These are phyloP conservation scores for Lophotriccus pileatus DNA, from an alignment of 2,797 vertebrate genomes.

Conservation along the genomic window DNA sequence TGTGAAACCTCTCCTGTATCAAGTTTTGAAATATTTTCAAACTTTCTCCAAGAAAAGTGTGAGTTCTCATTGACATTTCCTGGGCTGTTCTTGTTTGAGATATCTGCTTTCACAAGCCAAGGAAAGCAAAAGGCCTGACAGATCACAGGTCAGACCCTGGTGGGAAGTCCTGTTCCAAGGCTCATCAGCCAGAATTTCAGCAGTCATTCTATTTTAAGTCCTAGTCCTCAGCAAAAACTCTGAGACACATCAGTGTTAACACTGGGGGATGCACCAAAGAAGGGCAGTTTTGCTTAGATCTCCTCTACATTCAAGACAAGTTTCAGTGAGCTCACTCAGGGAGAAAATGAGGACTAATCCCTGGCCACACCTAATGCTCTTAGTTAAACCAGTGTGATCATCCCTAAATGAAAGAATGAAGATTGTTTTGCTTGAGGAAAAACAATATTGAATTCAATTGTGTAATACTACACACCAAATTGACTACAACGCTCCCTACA, in stretches of 20 bases:
- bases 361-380: background rate
- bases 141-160: background rate
- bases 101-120: background rate
- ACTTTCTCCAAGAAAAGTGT: background rate
- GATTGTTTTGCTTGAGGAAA: slow-evolving; percentile 8
- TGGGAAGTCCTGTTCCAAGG: background rate
- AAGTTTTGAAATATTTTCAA: background rate
- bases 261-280: background rate
- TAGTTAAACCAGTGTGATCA: background rate
- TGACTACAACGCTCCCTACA: background rate
- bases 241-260: rapidly evolving
- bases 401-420: background rate
- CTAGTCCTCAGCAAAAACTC: background rate
- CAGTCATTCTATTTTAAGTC: background rate
- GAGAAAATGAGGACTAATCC: background rate
- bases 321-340: background rate
- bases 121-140: background rate
- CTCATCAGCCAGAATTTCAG: background rate
- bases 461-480: background rate
- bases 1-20: background rate
- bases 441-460: background rate
- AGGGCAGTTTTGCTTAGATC: background rate
- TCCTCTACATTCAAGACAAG: background rate
- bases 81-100: background rate
- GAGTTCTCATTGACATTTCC: background rate